Percentiles rank a stretch among this genome's conserved stretches.
Conservation (phyloP, 1,140 invertebrate genomes). For the Wiebesia pumilae region DNA sequence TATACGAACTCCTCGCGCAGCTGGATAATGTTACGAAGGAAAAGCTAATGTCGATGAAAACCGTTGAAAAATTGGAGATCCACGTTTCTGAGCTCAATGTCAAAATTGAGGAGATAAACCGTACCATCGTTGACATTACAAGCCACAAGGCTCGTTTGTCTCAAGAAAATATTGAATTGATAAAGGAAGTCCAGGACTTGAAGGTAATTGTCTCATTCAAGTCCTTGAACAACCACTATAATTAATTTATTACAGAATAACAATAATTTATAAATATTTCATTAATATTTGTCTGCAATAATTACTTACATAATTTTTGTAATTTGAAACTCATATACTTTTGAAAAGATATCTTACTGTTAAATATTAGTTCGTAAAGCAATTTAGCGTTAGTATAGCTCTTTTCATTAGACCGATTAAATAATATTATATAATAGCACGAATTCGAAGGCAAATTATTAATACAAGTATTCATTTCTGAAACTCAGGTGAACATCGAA, state of each 20-base stretch:
- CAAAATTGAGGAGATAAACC: constrained; percentile 96
- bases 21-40: constrained; percentile 95
- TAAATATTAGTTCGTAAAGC: too few relatives aligned
- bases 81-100: constrained; percentile 91
- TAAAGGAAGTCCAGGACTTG: constrained; percentile 94
- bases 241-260: neutral
- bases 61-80: constrained; percentile 92
- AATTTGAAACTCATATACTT: too few relatives aligned
- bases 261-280: too few relatives aligned
- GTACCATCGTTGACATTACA: constrained; percentile 95
- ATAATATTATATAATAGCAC: too few relatives aligned
- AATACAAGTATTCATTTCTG: too few relatives aligned
- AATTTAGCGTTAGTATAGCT: too few relatives aligned
- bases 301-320: too few relatives aligned
- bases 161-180: constrained; percentile 94
- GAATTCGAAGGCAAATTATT: too few relatives aligned
- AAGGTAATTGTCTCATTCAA: constrained; percentile 78
- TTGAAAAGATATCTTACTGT: too few relatives aligned
- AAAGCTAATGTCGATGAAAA: constrained; percentile 89
- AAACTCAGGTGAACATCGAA: constrained; percentile 87
- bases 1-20: constrained; percentile 95
- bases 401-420: too few relatives aligned
- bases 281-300: too few relatives aligned
- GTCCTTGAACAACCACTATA: neutral
- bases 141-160: constrained; percentile 91